Base-by-base conservation (phyloP, 2,113 vertebrate genomes). In the Panthera leo region DNA sequence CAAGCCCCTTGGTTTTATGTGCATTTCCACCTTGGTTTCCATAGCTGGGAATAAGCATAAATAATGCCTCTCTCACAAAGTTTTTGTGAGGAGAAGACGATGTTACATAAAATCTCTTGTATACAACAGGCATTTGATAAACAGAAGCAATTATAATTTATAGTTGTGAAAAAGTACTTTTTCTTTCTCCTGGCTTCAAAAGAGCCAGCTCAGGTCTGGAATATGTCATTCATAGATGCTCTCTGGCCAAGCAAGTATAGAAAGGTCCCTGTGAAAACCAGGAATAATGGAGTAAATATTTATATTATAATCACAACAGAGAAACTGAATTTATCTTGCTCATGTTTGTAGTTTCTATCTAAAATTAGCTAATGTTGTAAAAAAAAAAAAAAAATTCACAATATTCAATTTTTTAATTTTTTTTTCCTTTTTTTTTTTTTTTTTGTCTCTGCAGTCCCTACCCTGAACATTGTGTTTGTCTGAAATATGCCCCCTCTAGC, bases 351-450 rank as follows among this genome's bases (percentile, higher is more conserved):
- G 39, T 88, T 90, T 78, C 82, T 58, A 61, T 29, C 53, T 68
- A 70, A 96, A 94, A 80, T 51, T 42, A 90, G 61, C 53, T 25
- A 73, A 78, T 67, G 42, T n/a, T 82, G 5, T 91, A 84, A 95
- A 88, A 93, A 45, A 68, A 86, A n/a, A 36, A 36, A 53, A 92
- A 23, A 5, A 91, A 76, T 18, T 89, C 75, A 87, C 68, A 87
- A 4, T 94, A 88, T 42, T 85, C 63, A n/a, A 53, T 88, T 42
- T 63, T 45, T 45, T 9, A 4, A 39, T 45, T 45, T 45, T 45
- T 45, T 45, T 9, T 45, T 45, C 1, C 39, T 4, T 39, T 45
- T 45, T 85, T 51, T 51, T 79, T 39, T 68, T 73, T 15, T 82
- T 89, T 93, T 39, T 45, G 5, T 76, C 73, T 96, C 67, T 84